phyloP scores from a whole-genome alignment of 2,888 invertebrate genomes.

The Ethmia dodecea region DNA sequence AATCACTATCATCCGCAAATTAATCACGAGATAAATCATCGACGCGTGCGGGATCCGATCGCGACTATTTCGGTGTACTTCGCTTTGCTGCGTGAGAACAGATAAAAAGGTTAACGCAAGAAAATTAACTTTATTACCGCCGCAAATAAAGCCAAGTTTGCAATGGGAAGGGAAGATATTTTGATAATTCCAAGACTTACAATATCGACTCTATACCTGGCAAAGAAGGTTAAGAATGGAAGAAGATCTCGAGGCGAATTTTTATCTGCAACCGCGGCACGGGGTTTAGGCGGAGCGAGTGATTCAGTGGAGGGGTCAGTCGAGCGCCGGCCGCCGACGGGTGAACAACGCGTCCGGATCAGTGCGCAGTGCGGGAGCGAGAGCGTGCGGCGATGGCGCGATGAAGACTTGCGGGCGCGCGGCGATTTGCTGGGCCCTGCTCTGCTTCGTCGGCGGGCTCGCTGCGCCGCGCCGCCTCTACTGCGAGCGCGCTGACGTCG shows the following conservation, averaged over 20 bases:
- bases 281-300: constrained; percentile 22
- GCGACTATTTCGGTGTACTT: constrained; percentile 66
- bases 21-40: constrained; percentile 21
- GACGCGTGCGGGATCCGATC: constrained; percentile 25
- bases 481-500: constrained; percentile 74
- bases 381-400: constrained; percentile 65
- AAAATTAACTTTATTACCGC: too few species aligned
- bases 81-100: too few species aligned
- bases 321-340: constrained; percentile 68
- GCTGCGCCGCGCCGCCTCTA: constrained; percentile 49
- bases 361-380: constrained; percentile 26
- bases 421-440: constrained; percentile 68
- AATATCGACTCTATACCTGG: too few species aligned
- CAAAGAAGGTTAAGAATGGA: too few species aligned
- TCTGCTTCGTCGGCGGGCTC: constrained; percentile 47
- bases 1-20: constrained; percentile 18
- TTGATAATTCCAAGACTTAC: too few species aligned
- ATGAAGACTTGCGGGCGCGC: constrained; percentile 70
- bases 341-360: constrained; percentile 36
- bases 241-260: too few species aligned
- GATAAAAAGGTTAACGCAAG: constrained; percentile 16
- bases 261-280: too few species aligned
- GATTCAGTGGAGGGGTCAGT: constrained; percentile 42
- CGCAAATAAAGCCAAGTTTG: too few species aligned
- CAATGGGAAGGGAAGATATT: too few species aligned